Conservation (phyloP, 2,888 invertebrate species). For the Panopea generosa region DNA sequence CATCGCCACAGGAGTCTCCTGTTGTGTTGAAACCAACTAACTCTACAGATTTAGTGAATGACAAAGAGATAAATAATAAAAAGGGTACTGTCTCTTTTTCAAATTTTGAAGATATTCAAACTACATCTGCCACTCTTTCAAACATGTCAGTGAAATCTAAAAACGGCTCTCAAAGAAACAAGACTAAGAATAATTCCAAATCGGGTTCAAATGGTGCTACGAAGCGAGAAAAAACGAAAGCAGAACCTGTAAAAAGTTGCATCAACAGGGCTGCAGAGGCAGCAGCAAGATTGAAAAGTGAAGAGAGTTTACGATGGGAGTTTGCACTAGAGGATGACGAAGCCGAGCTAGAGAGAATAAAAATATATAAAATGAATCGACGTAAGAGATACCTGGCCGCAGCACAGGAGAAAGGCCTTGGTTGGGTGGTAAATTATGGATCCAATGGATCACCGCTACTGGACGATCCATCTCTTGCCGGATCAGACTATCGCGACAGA, state of each 20-base stretch:
- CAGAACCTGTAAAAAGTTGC: conserved; percentile 43
- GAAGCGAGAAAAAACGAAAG: conserved; percentile 49
- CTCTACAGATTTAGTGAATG: background rate
- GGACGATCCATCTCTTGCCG: conserved; percentile 61
- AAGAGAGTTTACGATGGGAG: conserved; percentile 82
- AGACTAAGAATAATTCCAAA: conserved; percentile 52
- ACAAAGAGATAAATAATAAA: conserved; percentile 28
- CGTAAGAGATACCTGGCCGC: conserved; percentile 82
- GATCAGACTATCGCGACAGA: conserved; percentile 55
- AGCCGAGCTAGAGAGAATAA: conserved; percentile 76
- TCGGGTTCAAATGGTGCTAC: conserved; percentile 55
- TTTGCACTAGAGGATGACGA: conserved; percentile 73
- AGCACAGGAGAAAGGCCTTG: conserved; percentile 76
- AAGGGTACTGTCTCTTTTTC: conserved; percentile 50
- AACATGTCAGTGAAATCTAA: conserved; percentile 60
- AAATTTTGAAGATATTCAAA: conserved; percentile 50
- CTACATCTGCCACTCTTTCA: conserved; percentile 31
- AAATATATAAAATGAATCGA: conserved; percentile 81
- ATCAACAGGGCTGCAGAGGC: conserved; percentile 45
- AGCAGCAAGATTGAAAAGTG: conserved; percentile 51
- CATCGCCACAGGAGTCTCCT: too few relatives aligned
- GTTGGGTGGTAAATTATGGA: conserved; percentile 76
- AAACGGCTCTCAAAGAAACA: conserved; percentile 40
- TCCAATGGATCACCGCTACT: conserved; percentile 69
- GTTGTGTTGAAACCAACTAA: too few relatives aligned